Base-by-base conservation (phyloP, 1,140 invertebrate genomes). In the Anagrus nilaparvatae region DNA sequence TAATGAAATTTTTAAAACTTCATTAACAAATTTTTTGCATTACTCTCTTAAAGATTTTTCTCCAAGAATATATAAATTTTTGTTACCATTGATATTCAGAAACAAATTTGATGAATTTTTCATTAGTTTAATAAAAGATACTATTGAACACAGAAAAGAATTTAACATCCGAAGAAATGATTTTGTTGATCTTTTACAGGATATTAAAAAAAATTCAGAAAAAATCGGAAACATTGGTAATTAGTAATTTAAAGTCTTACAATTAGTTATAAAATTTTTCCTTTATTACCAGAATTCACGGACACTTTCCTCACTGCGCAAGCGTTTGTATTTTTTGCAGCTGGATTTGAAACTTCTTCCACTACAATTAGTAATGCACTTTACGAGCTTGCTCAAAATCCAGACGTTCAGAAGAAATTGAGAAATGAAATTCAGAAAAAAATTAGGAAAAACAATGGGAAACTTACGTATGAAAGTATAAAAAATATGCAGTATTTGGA, bases 271-370 rank as follows among this genome's bases (percentile, higher is more conserved):
- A 18, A 19, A 40, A 23, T 23, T 18, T 24, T 20, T 18, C 23
- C 28, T 21, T 21, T 20, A 33, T 6, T 44, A 51, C 33, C 37
- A 60, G 58, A 56, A 40, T 40, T 61, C 21, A 59, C 53, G 0
- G 55, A 63, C 6, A 50, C 36, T 5, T 43, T 59, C 3, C 23
- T 59, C n/a, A 36, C 56, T 0, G 60, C 61, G 5, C 61, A 70
- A 42, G 51, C 59, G 0, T 57, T 66, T 21, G 39, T 70, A 13
- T 69, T 73, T 31, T 56, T 71, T 23, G 20, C 69, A 5, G 71
- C 71, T 37, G 73, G 74, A 13, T 76, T 66, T 42, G 74, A 77
- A 41, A 77, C 77, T 0, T 74, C 74, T 4, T 66, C 72, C 8
- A 61, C 64, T 3, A 59, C 72, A 0, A 54, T 79, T 4, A 57